Evolutionary conservation across 2,888 invertebrate genomes (phyloP).

Genomic region (Heliconius erato): DNA sequence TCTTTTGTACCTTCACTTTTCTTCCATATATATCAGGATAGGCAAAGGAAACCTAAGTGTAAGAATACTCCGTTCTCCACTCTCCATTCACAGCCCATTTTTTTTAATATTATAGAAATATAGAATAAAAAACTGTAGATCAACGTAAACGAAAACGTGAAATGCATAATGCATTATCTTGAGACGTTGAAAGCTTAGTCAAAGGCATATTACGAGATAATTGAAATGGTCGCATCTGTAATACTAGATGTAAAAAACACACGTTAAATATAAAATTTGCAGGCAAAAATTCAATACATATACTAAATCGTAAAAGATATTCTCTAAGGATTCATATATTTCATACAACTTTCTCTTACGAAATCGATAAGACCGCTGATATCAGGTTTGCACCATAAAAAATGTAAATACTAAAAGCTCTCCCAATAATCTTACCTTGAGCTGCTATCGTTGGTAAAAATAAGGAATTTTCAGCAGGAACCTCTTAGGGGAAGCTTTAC

Average conservation of each 20-base stretch:
- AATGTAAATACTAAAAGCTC: constrained; percentile 47
- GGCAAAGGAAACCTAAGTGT: no score
- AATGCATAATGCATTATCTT: constrained; percentile 6
- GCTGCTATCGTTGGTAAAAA: constrained; percentile 38
- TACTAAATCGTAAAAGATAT: constrained; percentile 17
- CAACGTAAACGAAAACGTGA: no score
- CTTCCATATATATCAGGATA: no score
- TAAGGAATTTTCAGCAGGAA: constrained; percentile 39
- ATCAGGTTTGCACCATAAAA: constrained; percentile 45
- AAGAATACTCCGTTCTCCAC: no score
- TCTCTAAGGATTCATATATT: constrained; percentile 21
- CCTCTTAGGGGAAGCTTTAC: constrained; percentile 33
- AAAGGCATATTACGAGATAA: constrained; percentile 9
- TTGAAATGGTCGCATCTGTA: neutral
- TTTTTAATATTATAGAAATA: neutral
- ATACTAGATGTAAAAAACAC: neutral
- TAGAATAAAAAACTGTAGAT: neutral
- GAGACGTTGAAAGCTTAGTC: constrained; percentile 6
- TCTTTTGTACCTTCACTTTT: no score
- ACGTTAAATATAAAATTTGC: neutral
- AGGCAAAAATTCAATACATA: neutral
- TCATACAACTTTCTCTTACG: constrained; percentile 17
- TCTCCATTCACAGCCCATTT: no score
- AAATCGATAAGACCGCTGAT: constrained; percentile 33
- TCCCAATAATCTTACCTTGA: constrained; percentile 44